These are phyloP conservation scores for Platyscapa corneri DNA, from an alignment of 1,140 invertebrate species.

Conservation along the genomic window DNA sequence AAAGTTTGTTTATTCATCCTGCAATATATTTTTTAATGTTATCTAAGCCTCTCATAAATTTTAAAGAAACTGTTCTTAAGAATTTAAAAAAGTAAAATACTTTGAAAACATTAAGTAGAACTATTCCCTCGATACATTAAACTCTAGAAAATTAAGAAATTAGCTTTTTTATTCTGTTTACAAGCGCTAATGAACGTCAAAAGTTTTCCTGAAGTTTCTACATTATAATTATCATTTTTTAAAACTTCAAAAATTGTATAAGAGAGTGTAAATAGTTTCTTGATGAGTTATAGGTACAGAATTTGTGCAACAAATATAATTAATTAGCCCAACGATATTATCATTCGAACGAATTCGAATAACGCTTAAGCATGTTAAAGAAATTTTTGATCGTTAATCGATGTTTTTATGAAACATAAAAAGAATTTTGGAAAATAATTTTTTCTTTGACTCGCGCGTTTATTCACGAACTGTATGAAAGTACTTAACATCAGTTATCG, in stretches of 20 bases:
- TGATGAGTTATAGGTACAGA: neutral
- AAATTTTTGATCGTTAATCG: neutral
- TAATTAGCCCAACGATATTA: neutral
- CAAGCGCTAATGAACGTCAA: constrained; percentile 47
- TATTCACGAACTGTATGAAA: neutral
- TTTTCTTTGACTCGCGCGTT: neutral
- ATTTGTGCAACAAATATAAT: neutral
- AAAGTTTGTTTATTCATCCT: neutral
- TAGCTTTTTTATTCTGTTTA: constrained; percentile 25
- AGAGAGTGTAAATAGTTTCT: neutral
- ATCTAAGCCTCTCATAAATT: neutral
- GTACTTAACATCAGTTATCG: constrained; percentile 1
- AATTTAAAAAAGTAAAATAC: neutral
- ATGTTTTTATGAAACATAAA: neutral
- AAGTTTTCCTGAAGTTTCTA: constrained; percentile 23
- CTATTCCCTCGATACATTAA: constrained; percentile 39
- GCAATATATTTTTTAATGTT: neutral
- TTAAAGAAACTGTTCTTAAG: constrained; percentile 35
- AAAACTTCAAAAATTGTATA: constrained; percentile 3
- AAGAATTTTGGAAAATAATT: neutral
- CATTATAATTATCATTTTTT: constrained; percentile 39
- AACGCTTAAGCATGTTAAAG: neutral
- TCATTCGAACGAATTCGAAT: neutral
- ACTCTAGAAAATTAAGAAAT: constrained; percentile 47
- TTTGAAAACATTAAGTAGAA: constrained; percentile 13